These are phyloP conservation scores for Caranx ignobilis DNA, from an alignment of 2,113 vertebrate genomes.

Conservation along the genomic window DNA sequence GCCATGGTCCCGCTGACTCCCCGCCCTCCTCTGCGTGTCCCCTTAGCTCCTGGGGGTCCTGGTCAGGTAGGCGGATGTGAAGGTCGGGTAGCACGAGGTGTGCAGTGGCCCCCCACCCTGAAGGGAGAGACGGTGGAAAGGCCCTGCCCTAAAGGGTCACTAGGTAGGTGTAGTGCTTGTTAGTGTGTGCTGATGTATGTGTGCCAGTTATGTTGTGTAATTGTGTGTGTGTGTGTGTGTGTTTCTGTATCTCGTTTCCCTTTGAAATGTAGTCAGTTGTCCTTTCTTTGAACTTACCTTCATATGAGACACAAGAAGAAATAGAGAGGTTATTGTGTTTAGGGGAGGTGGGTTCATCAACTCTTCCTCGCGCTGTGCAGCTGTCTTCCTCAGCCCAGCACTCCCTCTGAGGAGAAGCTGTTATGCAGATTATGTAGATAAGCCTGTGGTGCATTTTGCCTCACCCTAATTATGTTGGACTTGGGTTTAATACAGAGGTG, in stretches of 20 bases:
- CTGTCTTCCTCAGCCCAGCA: slow-evolving; percentile 47
- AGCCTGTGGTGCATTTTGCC: slow-evolving; percentile 30
- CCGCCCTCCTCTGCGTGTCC: slow-evolving; percentile 85
- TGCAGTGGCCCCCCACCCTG: slow-evolving; percentile 92
- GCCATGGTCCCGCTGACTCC: slow-evolving; percentile 88
- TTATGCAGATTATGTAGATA: slow-evolving; percentile 60
- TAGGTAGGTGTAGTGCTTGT: slow-evolving; percentile 82
- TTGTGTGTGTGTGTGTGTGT: slow-evolving; percentile 19
- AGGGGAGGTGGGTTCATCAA: slow-evolving; percentile 22
- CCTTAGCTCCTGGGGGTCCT: slow-evolving; percentile 79
- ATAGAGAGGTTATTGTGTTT: slow-evolving; percentile 32
- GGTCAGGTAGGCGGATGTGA: slow-evolving; percentile 87
- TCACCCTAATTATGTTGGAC: slow-evolving; percentile 35
- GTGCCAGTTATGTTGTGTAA: background rate
- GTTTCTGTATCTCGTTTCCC: slow-evolving; percentile 59
- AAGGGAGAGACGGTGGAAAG: slow-evolving; percentile 92
- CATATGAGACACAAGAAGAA: slow-evolving; percentile 56
- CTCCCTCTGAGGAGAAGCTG: slow-evolving; percentile 46
- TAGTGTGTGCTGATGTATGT: slow-evolving; percentile 13
- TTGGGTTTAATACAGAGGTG: slow-evolving; percentile 24
- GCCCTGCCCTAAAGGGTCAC: slow-evolving; percentile 93
- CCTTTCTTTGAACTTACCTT: slow-evolving; percentile 71
- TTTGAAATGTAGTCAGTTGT: slow-evolving; percentile 71
- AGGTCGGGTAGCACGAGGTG: slow-evolving; percentile 87
- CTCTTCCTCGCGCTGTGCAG: slow-evolving; percentile 57